Evolutionary conservation across 2,888 invertebrate genomes (phyloP), one percentile per base, ranked within the genome.

Genomic region (Boloria euphrosyne): DNA sequence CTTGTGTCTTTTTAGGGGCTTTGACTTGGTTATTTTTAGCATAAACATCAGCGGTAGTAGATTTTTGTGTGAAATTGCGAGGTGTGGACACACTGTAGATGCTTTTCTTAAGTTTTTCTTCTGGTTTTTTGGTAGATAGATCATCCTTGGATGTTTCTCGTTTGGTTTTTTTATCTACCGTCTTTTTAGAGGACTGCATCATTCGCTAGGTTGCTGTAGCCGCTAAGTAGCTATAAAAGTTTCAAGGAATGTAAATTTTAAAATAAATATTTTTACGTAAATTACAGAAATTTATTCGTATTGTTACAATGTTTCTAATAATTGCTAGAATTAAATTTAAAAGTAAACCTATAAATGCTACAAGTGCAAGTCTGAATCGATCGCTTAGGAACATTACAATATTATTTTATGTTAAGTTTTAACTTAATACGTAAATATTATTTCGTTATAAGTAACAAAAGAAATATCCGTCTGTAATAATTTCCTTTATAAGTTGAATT

Each of bases 21-120:
- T 79, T 76, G 18, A 27, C 55, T n/a, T 14, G 68, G 17, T 73
- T 81, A 69, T 83, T 86, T 69, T 77, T 86, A 66, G 81, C 79
- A 61, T 92, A 90, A 70, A 92, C 89, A 66, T 91, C 90, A 0
- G 83, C 78, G 0, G 88, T 76, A 0, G 83, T 76, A 0, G 87
- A 79, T 68, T 88, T 89, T 54, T 79, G 82, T 6, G 82, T 5
- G 43, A 78, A 87, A 58, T 77, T 84, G 22, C 85, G 76, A 10
- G 90, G 87, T 0, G 90, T 89, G 0, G 85, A 77, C 3, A 75
- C 74, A 6, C 75, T 80, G 67, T 77, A 74, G 1, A 75, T 58
- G 7, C 62, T 76, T 69, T 78, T 87, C 69, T 85, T 89, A 0
- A 75, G 62, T 70, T 82, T 87, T 6, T 87, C 88, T 13, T 89